A percentile compares a stretch with the other conserved stretches of the same genome.
Evolutionary conservation across 2,888 invertebrate genomes (phyloP).

Genomic region (Platerodrilus igneus): DNA sequence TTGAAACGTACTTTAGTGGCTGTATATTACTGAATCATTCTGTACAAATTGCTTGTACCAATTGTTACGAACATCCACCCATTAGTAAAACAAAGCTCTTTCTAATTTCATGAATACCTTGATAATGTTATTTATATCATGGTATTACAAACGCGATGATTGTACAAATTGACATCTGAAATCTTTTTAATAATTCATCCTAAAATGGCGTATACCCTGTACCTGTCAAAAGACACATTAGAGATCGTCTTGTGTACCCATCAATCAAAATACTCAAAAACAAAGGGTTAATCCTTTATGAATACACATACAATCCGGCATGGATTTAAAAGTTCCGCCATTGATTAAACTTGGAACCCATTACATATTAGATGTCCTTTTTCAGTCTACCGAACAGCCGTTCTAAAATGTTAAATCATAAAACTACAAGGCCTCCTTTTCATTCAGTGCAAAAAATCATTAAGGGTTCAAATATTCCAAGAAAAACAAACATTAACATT

Average conservation of each 20-base stretch:
- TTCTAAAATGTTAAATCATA: too few species aligned
- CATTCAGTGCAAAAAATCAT: constrained; percentile 9
- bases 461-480: constrained; percentile 10
- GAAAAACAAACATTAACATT: constrained; percentile 16
- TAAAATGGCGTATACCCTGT: constrained; percentile 25
- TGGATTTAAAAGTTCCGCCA: not conserved
- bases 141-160: constrained; percentile 36
- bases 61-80: too few species aligned
- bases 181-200: constrained; percentile 39
- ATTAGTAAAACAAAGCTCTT: constrained; percentile 38
- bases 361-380: not conserved
- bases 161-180: constrained; percentile 41
- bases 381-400: not conserved
- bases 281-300: constrained; percentile 24
- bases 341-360: not conserved
- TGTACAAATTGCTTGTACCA: too few species aligned
- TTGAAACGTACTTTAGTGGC: too few species aligned
- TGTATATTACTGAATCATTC: too few species aligned
- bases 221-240: constrained; percentile 24
- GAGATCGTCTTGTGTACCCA: constrained; percentile 23
- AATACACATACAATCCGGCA: constrained; percentile 17
- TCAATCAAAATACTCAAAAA: constrained; percentile 27
- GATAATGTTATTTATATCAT: constrained; percentile 42
- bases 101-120: constrained; percentile 37
- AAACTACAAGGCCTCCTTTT: constrained; percentile 9